Conservation (phyloP, 2,797 vertebrate genomes). For the Sus cebifrons region DNA sequence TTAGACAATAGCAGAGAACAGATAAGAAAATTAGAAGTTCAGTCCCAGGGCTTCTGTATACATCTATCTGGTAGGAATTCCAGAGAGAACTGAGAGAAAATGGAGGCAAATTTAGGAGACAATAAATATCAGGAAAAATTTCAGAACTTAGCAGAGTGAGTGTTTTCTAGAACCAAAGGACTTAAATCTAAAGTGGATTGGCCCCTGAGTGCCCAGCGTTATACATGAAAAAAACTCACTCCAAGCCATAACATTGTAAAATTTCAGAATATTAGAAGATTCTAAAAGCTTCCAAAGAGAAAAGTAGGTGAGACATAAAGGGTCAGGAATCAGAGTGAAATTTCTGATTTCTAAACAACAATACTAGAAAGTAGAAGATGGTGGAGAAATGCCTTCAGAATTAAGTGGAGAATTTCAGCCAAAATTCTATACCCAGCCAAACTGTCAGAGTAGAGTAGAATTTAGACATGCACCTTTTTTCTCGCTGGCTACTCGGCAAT, state of each 20-base stretch:
- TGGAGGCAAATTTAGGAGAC: neutral
- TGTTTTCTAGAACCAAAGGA: neutral
- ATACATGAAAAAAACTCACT: neutral
- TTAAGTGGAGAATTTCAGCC: constrained; percentile 18
- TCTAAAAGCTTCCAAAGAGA: constrained; percentile 38
- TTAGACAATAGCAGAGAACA: neutral
- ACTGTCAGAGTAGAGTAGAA: neutral
- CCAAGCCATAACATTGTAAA: neutral
- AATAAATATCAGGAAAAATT: neutral
- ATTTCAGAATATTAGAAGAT: constrained; percentile 22
- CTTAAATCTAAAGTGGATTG: neutral
- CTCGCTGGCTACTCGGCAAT: neutral
- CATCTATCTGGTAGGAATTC: neutral
- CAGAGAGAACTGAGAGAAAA: neutral
- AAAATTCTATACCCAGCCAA: constrained; percentile 68
- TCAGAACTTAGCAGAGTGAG: neutral
- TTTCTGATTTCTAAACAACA: constrained; percentile 20
- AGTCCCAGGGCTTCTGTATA: neutral
- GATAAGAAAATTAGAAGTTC: neutral
- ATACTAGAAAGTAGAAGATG: neutral
- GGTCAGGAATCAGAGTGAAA: neutral
- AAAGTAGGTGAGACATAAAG: neutral
- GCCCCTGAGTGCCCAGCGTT: neutral
- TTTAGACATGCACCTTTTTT: neutral
- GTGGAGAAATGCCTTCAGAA: constrained; percentile 20